Evolutionary conservation across 2,888 invertebrate species (phyloP), one percentile per base, ranked within the genome.

Genomic region (Proisotoma minuta): DNA sequence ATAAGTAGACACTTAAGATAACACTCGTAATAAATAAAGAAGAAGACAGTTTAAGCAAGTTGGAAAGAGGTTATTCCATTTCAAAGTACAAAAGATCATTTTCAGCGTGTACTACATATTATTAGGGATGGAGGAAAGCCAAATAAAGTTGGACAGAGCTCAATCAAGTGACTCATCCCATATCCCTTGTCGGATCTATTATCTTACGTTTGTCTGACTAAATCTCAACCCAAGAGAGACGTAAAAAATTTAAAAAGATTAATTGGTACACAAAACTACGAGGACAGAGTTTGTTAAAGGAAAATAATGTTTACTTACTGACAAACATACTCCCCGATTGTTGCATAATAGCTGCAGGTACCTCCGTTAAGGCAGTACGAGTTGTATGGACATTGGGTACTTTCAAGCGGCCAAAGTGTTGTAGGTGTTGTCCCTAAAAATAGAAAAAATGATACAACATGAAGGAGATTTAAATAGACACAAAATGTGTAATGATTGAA

Each of bases 291-390:
- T n/a, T n/a, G n/a, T n/a, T n/a, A n/a, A n/a, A 34, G 8, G 15
- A 34, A 34, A 47, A 18, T 18, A 18, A 24, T 61, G 51, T 61
- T 62, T 60, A 86, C 88, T 88, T 81, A 92, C 91, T 86, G 87
- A 87, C 92, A 92, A 78, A 87, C 88, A 78, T 85, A 84, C 81
- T 88, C 87, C 78, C 84, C 84, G 76, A 91, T 85, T 75, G 85
- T 84, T 78, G 85, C 84, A 80, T 88, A 87, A 80, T 85, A 87
- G 78, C 86, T 84, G 81, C 93, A 93, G 73, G 87, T 88, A 78
- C 91, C 92, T 76, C 89, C 89, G 78, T 92, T 91, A 79, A 89
- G 84, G 81, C 92, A 93, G 80, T 86, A 91, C 73, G 84, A 84
- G 73, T 85, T 79, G 52, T 62, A 84, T 65, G 85, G 85, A 78